Percentiles rank a stretch among this genome's conserved stretches.
These are phyloP conservation scores for Germaria angustata DNA, from an alignment of 2,888 invertebrate genomes.

Conservation along the genomic window DNA sequence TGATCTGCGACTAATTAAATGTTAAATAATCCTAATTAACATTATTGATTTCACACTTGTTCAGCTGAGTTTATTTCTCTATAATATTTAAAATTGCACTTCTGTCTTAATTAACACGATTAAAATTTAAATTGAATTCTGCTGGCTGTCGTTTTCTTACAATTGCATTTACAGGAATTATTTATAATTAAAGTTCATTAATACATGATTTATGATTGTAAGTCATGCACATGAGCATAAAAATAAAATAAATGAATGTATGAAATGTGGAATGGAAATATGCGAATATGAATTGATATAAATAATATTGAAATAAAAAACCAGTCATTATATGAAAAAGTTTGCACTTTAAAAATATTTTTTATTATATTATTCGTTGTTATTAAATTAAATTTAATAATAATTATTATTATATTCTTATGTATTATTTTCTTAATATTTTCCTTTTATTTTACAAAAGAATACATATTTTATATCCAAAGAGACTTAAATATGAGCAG, in stretches of 20 bases:
- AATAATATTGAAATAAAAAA: no score
- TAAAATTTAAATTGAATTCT: constrained; percentile 38
- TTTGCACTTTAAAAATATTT: no score
- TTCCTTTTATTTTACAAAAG: not conserved
- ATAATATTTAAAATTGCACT: not conserved
- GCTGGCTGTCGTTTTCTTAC: not conserved
- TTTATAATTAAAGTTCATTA: not conserved
- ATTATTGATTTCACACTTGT: constrained; percentile 19
- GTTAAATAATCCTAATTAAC: not conserved
- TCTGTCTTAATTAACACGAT: constrained; percentile 42
- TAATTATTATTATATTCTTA: not conserved
- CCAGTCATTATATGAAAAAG: no score
- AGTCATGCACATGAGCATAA: not conserved
- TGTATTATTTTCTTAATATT: no score
- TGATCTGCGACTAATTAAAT: no score
- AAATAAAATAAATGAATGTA: not conserved
- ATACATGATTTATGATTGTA: not conserved
- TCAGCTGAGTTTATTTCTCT: constrained; percentile 16
- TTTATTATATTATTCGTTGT: no score
- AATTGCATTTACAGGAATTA: not conserved
- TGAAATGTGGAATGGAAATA: not conserved
- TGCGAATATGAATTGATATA: no score
- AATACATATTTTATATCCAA: no score
- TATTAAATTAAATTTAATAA: no score
- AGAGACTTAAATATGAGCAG: no score